Evolutionary conservation across 2,113 vertebrate species (phyloP), one percentile per base, ranked within the genome.

Genomic region (Oxygymnocypris stewartii): DNA sequence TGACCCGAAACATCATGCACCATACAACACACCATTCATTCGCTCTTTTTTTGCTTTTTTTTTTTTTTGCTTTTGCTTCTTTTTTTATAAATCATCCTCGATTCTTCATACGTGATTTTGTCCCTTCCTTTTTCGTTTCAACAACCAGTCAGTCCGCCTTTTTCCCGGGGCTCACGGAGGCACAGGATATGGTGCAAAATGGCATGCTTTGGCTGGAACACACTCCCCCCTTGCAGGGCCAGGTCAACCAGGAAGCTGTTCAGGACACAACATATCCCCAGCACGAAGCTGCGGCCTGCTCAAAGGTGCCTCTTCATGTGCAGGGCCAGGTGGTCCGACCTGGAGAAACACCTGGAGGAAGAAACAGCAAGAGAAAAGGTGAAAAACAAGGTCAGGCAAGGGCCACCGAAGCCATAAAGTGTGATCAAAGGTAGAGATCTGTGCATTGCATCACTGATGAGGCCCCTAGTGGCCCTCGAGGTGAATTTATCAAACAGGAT

Each of bases 221-320:
- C 95, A 95, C 97, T 95, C 96, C 96, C 94, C 94, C 91, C 87
- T 80, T 88, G 92, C 92, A 90, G 96, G 97, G 95, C 94, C 94
- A 95, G 95, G 92, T 97, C 95, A 96, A 97, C 96, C 97, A 94
- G 94, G 96, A 98, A 93, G 96, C 96, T 92, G 94, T 94, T 96
- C 96, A 95, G 96, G 96, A 96, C 91, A 94, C 94, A 93, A 94
- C 94, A 94, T 91, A 94, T 90, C 85, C 86, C 93, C 93, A 92
- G 92, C 92, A 90, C 67, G n/a, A 28, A 63, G 84, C 73, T 71
- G 85, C 44, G 88, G 91, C 88, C 84, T 90, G 89, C 90, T 96
- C 96, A 99, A 93, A 99, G 95, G 94, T 99, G 98, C 91, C 98
- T 96, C 96, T 99, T 99, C 98, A 99, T 99, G 96, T 99, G 98